phyloP scores from a whole-genome alignment of 2,113 vertebrate species.

The Nematolebias whitei region DNA sequence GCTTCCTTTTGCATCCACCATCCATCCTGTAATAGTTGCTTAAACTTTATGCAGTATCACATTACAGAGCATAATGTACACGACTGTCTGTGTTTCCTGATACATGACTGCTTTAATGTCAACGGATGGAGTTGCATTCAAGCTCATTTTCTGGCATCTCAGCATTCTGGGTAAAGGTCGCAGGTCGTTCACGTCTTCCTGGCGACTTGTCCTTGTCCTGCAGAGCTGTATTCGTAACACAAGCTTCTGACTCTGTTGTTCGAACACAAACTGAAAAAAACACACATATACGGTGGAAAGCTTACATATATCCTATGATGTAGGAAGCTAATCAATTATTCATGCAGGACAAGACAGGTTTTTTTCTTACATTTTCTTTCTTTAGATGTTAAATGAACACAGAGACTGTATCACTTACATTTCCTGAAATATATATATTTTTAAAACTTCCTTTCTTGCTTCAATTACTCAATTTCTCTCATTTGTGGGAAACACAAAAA shows the following conservation, averaged over 20 bases:
- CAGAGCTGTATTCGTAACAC: conserved; percentile 48
- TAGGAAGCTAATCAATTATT: conserved; percentile 75
- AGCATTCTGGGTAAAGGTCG: conserved; percentile 48
- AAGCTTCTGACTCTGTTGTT: conserved; percentile 27
- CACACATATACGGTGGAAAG: conserved; percentile 12
- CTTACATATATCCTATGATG: conserved; percentile 55
- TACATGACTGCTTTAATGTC: conserved; percentile 17
- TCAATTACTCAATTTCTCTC: conserved; percentile 37
- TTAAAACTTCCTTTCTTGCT: conserved; percentile 20
- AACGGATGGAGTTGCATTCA: conserved; percentile 14
- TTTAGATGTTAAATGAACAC: conserved; percentile 58
- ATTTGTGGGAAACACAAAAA: conserved; percentile 35
- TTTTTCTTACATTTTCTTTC: conserved; percentile 54
- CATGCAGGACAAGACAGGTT: conserved; percentile 56
- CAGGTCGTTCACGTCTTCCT: conserved; percentile 40
- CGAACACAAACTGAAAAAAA: conserved; percentile 11
- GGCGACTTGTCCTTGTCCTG: conserved; percentile 39
- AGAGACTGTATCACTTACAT: conserved; percentile 44
- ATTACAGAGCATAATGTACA: conserved; percentile 58
- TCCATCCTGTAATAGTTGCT: conserved; percentile 32
- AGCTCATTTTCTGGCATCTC: conserved; percentile 61
- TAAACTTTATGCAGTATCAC: conserved; percentile 26
- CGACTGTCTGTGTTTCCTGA: conserved; percentile 14
- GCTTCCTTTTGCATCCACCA: conserved; percentile 34
- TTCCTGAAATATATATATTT: conserved; percentile 36